phyloP scores from a whole-genome alignment of 2,888 invertebrate genomes.

The Macaria liturata region DNA sequence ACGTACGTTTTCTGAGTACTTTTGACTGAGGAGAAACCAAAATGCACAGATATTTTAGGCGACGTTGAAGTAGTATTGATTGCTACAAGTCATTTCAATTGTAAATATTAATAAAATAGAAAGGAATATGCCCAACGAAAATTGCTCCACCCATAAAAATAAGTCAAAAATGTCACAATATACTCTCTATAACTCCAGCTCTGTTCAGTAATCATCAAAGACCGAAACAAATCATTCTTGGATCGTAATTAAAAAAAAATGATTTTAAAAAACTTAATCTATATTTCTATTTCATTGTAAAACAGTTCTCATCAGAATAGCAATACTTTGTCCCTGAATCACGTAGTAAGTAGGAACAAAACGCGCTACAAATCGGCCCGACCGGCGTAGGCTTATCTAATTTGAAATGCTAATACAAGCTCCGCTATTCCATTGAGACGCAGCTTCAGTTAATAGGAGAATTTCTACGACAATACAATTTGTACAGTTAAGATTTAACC shows the following conservation, averaged over 20 bases:
- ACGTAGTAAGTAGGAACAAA: not conserved
- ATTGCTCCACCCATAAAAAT: not conserved
- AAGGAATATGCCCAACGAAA: no score
- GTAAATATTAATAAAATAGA: not conserved
- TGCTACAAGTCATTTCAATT: not conserved
- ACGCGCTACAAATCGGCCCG: conserved; percentile 15
- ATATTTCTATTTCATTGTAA: no score
- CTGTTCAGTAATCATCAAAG: no score
- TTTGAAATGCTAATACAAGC: conserved; percentile 60
- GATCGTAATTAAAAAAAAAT: no score
- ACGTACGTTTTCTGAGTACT: conserved; percentile 12
- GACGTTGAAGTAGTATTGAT: no score
- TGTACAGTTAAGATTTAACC: conserved; percentile 5
- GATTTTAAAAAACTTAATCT: no score
- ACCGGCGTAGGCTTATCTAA: conserved; percentile 35
- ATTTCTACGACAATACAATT: conserved; percentile 11
- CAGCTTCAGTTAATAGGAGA: conserved; percentile 15
- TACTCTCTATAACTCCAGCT: no score
- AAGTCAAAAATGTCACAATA: not conserved
- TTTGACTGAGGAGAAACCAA: not conserved
- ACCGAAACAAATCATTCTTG: no score
- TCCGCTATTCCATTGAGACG: conserved; percentile 54
- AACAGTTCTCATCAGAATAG: no score
- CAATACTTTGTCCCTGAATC: not conserved
- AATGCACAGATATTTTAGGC: not conserved